phyloP scores from a whole-genome alignment of 2,888 invertebrate genomes.

The Tetranychus piercei region DNA sequence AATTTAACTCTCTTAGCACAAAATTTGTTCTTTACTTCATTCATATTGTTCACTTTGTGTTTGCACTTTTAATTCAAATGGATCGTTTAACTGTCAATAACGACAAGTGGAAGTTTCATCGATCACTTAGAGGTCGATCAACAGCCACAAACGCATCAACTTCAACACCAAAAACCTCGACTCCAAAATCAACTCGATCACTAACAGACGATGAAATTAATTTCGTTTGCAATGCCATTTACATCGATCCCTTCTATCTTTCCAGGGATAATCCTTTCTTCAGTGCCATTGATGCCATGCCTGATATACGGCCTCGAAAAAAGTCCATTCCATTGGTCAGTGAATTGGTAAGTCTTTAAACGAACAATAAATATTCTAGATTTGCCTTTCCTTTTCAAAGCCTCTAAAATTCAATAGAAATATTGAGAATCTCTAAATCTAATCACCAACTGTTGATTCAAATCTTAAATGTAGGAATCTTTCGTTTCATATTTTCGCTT shows the following conservation, averaged over 20 bases:
- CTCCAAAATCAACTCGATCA: background rate
- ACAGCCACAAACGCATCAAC: background rate
- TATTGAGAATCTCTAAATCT: too few relatives aligned
- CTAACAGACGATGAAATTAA: background rate
- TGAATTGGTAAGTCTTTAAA: conserved; percentile 67
- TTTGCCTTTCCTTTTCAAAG: too few relatives aligned
- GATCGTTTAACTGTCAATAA: background rate
- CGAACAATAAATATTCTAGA: background rate
- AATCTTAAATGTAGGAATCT: too few relatives aligned
- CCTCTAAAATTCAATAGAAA: too few relatives aligned
- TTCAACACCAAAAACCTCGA: background rate
- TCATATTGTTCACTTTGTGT: too few relatives aligned
- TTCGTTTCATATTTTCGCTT: too few relatives aligned
- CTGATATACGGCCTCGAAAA: conserved; percentile 85
- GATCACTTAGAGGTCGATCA: background rate
- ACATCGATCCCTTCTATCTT: background rate
- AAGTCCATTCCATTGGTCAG: conserved; percentile 96
- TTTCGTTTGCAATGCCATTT: background rate
- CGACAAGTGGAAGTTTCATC: conserved; percentile 6
- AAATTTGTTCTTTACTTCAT: too few relatives aligned
- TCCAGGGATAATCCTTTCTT: conserved; percentile 73
- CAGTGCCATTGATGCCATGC: conserved; percentile 99
- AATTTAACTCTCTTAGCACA: too few relatives aligned
- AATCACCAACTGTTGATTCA: too few relatives aligned
- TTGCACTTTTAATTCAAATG: background rate